Conservation (phyloP, 2,888 invertebrate genomes). For the Penaeus monodon region DNA sequence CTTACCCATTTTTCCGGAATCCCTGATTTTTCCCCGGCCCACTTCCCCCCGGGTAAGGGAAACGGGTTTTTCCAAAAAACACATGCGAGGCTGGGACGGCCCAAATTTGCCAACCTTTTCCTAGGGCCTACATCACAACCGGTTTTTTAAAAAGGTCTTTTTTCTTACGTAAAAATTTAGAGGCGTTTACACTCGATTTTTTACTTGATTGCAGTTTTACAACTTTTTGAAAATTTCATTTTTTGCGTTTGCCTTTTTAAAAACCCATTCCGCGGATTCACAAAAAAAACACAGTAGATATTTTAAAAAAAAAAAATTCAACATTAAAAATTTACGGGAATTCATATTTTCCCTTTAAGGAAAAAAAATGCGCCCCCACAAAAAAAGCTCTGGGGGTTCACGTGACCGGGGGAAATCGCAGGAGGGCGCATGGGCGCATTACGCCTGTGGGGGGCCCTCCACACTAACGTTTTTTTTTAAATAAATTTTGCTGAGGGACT, state of each 20-base stretch:
- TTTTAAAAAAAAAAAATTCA: constrained; percentile 16
- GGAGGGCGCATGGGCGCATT: constrained; percentile 55
- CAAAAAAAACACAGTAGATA: neutral
- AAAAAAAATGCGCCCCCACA: constrained; percentile 65
- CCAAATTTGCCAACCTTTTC: no score
- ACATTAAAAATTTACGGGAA: constrained; percentile 40
- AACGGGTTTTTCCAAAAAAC: no score
- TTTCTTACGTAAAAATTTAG: no score
- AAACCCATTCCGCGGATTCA: neutral
- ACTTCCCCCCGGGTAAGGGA: no score
- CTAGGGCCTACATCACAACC: no score
- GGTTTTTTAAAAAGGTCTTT: no score
- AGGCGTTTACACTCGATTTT: no score
- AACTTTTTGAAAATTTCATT: constrained; percentile 19
- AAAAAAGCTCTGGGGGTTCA: constrained; percentile 64
- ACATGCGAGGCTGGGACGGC: no score
- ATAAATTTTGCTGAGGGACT: neutral
- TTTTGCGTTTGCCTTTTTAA: constrained; percentile 1
- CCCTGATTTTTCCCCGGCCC: no score
- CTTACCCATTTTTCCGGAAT: no score
- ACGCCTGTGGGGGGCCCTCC: constrained; percentile 46
- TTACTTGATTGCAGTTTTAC: neutral
- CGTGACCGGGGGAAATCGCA: constrained; percentile 58
- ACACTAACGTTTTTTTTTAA: constrained; percentile 52
- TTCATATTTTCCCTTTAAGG: constrained; percentile 64